Percentiles rank a stretch among this genome's conserved stretches.
These are phyloP conservation scores for Cricetomys ansorgei DNA, from an alignment of 2,113 vertebrate species.

Conservation along the genomic window DNA sequence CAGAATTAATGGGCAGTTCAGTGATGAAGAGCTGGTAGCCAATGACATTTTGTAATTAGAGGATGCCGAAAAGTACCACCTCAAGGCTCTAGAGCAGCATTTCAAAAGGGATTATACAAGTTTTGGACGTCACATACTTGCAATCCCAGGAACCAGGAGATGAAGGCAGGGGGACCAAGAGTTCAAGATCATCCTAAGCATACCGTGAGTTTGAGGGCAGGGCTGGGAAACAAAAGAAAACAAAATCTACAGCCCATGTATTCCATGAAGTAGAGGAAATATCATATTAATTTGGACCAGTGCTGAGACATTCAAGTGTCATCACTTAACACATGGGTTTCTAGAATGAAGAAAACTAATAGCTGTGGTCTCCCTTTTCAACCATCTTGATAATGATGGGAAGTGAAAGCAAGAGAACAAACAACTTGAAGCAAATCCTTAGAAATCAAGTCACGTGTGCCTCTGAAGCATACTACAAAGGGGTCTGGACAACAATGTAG, in stretches of 20 bases:
- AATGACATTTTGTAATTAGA: slow-evolving; percentile 9
- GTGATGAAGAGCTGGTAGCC: neutral
- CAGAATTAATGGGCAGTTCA: neutral
- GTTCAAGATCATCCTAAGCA: neutral
- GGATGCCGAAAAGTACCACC: neutral
- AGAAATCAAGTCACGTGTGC: neutral
- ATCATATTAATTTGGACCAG: neutral
- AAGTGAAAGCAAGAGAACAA: slow-evolving; percentile 7
- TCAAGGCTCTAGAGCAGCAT: neutral
- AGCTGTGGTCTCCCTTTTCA: neutral
- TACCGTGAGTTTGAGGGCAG: neutral
- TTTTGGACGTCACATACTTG: neutral
- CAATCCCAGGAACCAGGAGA: neutral
- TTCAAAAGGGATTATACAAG: neutral
- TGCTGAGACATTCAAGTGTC: neutral
- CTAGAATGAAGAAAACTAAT: neutral
- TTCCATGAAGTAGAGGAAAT: neutral
- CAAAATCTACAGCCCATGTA: neutral
- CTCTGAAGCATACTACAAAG: neutral
- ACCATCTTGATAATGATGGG: neutral
- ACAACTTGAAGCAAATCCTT: neutral
- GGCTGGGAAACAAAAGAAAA: neutral
- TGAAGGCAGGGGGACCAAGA: neutral
- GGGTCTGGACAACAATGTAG: neutral
- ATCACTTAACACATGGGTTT: neutral